Evolutionary conservation across 2,113 vertebrate species (phyloP), one percentile per base, ranked within the genome.

Genomic region (Ochotona princeps): DNA sequence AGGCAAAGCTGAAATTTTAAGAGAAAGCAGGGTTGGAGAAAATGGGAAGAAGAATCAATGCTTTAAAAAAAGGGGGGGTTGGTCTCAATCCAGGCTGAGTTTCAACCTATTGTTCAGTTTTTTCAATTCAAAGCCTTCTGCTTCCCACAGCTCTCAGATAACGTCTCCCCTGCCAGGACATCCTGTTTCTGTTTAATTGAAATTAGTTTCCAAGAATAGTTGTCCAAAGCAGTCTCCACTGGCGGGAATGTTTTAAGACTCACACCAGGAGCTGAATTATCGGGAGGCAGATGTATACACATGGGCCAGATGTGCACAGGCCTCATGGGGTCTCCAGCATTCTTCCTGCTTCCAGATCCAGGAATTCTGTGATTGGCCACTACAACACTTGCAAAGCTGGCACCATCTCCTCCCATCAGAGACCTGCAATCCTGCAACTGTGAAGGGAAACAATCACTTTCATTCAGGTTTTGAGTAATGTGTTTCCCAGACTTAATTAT

Each of bases 401-500:
- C 61, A 73, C 81, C 30, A 8, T 94, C 87, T 79, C 81, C 38
- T 44, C 38, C 81, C 78, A 44, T 51, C 66, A 18, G 94, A 78
- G 95, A 76, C 70, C 96, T n/a, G 61, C 51, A 81, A 73, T 75
- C 17, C 94, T 21, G 26, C 38, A 63, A 96, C 76, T 89, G 54
- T 95, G 97, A 97, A 93, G 74, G 63, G 61, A 96, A 97, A 98
- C 97, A 97, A 97, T 97, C 95, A 93, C 92, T 95, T 86, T 78
- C 94, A 95, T 93, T 97, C 96, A 97, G 92, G 57, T 97, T 97
- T 96, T 96, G 93, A 98, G 97, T 97, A 81, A 96, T 94, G 96
- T 96, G 94, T 98, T 98, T 97, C 96, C 93, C 97, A 96, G 97
- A 96, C 97, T 98, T 98, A 98, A 98, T 98, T 98, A 98, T 98